Evolutionary conservation across 2,113 vertebrate genomes (phyloP).

Genomic region (Mellivora capensis): DNA sequence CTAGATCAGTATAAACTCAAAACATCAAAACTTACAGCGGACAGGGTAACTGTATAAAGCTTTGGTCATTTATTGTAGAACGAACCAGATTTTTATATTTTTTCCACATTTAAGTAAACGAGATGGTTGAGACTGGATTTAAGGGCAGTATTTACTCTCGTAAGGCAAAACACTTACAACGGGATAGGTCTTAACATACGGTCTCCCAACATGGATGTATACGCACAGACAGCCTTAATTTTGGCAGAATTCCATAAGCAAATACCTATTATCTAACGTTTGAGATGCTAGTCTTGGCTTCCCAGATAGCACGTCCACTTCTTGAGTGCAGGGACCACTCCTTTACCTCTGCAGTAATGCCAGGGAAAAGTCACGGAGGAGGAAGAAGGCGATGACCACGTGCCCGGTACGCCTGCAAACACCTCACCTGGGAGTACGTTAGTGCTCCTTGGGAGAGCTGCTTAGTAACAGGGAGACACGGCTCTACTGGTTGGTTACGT

Average conservation of each 20-base stretch:
- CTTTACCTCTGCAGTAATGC: neutral
- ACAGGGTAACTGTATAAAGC: neutral
- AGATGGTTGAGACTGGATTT: neutral
- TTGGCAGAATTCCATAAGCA: neutral
- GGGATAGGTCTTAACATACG: neutral
- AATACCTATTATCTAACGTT: neutral
- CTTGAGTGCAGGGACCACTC: neutral
- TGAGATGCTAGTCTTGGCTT: neutral
- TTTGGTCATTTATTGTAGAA: neutral
- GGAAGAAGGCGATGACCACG: neutral
- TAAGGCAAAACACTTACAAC: neutral
- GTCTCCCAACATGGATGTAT: neutral
- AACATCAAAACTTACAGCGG: neutral
- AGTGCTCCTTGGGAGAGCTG: no score
- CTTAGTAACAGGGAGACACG: neutral
- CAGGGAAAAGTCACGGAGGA: rapidly evolving
- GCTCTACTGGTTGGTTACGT: neutral
- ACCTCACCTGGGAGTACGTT: rapidly evolving
- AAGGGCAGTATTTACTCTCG: neutral
- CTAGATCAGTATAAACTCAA: neutral
- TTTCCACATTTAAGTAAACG: neutral
- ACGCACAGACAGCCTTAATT: neutral
- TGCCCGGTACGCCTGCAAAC: rapidly evolving
- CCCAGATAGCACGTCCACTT: neutral
- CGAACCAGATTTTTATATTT: neutral